Conservation (phyloP, 2,888 invertebrate genomes). For the Alsophila aescularia region DNA sequence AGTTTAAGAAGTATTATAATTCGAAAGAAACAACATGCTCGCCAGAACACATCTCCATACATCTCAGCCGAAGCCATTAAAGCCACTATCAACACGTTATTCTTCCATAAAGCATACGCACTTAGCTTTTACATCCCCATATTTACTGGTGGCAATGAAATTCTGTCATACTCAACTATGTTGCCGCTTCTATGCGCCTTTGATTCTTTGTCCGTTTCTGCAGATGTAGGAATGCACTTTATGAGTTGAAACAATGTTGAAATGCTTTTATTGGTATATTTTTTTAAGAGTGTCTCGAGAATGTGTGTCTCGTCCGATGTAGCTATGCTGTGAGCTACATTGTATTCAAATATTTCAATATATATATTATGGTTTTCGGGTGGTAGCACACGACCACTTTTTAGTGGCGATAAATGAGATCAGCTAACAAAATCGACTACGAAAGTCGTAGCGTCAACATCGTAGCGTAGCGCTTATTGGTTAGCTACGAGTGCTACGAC, state of each 20-base stretch:
- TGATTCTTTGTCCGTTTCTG: conserved; percentile 26
- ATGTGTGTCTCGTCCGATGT: background rate
- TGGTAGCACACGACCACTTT: too few species aligned
- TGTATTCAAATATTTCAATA: too few species aligned
- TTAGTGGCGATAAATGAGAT: too few species aligned
- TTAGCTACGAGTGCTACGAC: too few species aligned
- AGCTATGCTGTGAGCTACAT: background rate
- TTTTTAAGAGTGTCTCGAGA: background rate
- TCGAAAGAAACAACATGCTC: background rate
- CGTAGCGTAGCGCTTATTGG: too few species aligned
- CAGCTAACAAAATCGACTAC: too few species aligned
- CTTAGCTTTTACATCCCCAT: conserved; percentile 55
- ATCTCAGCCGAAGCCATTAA: conserved; percentile 37
- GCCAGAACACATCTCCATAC: conserved; percentile 22
- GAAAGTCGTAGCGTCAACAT: too few species aligned
- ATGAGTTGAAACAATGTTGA: conserved; percentile 24
- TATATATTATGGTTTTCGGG: too few species aligned
- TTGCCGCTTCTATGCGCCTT: conserved; percentile 39
- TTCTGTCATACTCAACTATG: conserved; percentile 44
- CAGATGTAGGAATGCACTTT: conserved; percentile 23
- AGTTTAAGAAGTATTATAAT: background rate
- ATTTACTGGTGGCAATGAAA: conserved; percentile 51
- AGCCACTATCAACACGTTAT: conserved; percentile 43
- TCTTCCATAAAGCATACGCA: conserved; percentile 51
- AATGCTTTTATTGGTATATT: conserved; percentile 15